Percentiles rank a stretch among this genome's conserved stretches.
Conservation (phyloP, 2,113 vertebrate species). For the Ceyx melanurus region DNA sequence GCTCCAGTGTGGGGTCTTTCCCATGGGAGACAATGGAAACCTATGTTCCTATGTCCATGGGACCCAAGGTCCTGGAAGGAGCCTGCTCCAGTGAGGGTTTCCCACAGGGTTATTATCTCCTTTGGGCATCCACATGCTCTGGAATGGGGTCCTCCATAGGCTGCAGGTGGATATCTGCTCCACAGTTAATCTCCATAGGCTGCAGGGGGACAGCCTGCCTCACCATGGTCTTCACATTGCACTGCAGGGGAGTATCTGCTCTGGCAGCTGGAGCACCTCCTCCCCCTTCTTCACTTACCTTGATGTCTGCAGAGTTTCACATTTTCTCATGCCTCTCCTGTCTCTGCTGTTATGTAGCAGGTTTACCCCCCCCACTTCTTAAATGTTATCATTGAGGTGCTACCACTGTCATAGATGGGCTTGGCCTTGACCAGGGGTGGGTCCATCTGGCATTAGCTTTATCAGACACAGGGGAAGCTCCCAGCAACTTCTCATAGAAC, state of each 20-base stretch:
- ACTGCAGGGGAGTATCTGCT: not conserved
- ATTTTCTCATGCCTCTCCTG: not conserved
- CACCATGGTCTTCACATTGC: not conserved
- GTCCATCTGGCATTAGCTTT: not conserved
- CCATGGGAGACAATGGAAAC: too few relatives aligned
- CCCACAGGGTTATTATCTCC: not conserved
- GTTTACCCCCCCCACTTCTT: not conserved
- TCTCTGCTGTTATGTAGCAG: too few relatives aligned
- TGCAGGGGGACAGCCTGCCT: not conserved
- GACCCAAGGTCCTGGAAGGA: not conserved
- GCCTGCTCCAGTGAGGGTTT: not conserved
- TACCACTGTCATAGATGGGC: accelerated
- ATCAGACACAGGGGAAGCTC: not conserved
- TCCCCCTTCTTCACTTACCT: not conserved
- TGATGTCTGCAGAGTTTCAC: not conserved
- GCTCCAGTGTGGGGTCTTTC: not conserved
- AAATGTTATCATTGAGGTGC: not conserved
- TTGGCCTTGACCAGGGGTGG: accelerated
- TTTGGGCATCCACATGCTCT: not conserved
- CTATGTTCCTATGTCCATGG: not conserved
- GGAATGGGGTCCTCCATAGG: not conserved
- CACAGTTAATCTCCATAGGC: not conserved
- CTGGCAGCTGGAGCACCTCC: accelerated
- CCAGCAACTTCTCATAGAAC: not conserved
- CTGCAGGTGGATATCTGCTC: not conserved